Evolutionary conservation across 1,140 invertebrate species (phyloP).

Genomic region (Aphaenogaster rudis): DNA sequence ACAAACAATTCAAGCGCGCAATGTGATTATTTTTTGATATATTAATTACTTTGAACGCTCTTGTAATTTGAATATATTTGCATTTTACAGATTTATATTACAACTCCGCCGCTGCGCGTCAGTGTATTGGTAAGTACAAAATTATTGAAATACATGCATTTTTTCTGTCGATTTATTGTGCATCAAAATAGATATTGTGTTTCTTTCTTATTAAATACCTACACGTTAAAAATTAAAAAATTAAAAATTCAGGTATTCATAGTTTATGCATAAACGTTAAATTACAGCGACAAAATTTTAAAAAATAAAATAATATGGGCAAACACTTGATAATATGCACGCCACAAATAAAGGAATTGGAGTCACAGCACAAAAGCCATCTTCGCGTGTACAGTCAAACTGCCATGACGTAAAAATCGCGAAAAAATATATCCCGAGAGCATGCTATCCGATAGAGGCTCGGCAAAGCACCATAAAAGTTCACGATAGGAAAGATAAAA

Average conservation of each 20-base stretch:
- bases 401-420: conserved; percentile 40
- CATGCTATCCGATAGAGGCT: conserved; percentile 24
- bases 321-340: neutral
- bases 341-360: neutral
- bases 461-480: conserved; percentile 49
- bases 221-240: neutral
- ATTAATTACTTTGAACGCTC: conserved; percentile 10
- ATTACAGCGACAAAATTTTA: neutral
- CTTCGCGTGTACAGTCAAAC: conserved; percentile 21
- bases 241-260: neutral
- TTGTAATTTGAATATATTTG: conserved; percentile 1
- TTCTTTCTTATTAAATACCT: neutral
- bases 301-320: neutral
- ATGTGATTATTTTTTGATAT: neutral
- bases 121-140: neutral
- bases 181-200: neutral
- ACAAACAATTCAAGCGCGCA: neutral
- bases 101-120: neutral
- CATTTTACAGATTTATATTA: neutral
- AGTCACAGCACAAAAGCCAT: neutral
- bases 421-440: conserved; percentile 20
- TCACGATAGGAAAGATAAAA: conserved; percentile 49
- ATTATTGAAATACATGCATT: neutral
- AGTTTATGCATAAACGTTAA: neutral
- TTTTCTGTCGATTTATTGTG: neutral